Percentiles rank a stretch among this genome's conserved stretches.
Evolutionary conservation across 2,113 vertebrate genomes (phyloP).

Genomic region (Clarias gariepinus): DNA sequence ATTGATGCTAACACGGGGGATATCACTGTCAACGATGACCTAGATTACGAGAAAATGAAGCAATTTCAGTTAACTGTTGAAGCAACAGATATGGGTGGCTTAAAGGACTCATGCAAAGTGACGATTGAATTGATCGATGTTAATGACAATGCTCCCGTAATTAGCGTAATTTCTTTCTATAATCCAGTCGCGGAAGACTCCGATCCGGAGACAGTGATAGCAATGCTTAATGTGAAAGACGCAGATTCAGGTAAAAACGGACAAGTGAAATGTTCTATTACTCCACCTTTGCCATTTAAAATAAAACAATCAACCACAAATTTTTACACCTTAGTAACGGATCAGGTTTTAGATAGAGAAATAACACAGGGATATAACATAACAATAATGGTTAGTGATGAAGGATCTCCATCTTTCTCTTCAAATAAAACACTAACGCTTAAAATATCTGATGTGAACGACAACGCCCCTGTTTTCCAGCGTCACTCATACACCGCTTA

Average conservation of each 20-base stretch:
- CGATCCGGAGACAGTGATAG: slow-evolving; percentile 63
- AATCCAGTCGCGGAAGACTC: slow-evolving; percentile 69
- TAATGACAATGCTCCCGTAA: slow-evolving; percentile 73
- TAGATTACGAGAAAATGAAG: slow-evolving; percentile 79
- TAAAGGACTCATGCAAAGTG: slow-evolving; percentile 72
- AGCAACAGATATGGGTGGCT: slow-evolving; percentile 75
- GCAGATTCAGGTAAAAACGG: slow-evolving; percentile 71
- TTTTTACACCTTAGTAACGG: slow-evolving; percentile 73
- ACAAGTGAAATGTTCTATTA: slow-evolving; percentile 64
- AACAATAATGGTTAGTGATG: slow-evolving; percentile 70
- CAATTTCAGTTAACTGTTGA: slow-evolving; percentile 71
- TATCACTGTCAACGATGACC: slow-evolving; percentile 61
- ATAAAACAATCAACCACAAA: slow-evolving; percentile 64
- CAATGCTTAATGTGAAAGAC: slow-evolving; percentile 76
- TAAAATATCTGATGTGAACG: slow-evolving; percentile 74
- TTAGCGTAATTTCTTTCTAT: slow-evolving; percentile 71
- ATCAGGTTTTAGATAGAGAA: slow-evolving; percentile 79
- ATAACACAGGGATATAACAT: slow-evolving; percentile 78
- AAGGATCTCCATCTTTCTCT: slow-evolving; percentile 65
- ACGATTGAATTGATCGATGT: slow-evolving; percentile 72
- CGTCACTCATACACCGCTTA: slow-evolving; percentile 55
- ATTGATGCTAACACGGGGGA: slow-evolving; percentile 71
- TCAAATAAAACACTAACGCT: slow-evolving; percentile 66
- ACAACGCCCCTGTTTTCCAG: slow-evolving; percentile 70
- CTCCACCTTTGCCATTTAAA: slow-evolving; percentile 67